phyloP scores from a whole-genome alignment of 1,140 invertebrate genomes.

The Nautilus pompilius region DNA sequence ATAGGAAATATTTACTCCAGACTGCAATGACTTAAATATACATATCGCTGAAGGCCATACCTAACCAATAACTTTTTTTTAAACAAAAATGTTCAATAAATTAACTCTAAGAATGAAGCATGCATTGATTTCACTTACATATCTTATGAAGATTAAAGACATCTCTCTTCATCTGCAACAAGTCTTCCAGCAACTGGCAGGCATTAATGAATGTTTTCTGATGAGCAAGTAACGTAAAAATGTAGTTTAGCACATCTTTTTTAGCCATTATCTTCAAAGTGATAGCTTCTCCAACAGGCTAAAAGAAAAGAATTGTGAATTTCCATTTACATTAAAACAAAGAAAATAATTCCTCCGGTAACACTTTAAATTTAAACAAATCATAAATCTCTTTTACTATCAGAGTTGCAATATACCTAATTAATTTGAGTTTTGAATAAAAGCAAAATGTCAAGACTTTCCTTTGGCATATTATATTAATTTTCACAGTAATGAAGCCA shows the following conservation, averaged over 20 bases:
- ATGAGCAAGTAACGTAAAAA: slow-evolving; percentile 46
- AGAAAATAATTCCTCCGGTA: background rate
- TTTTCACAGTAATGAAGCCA: too few relatives aligned
- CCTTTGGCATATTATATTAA: too few relatives aligned
- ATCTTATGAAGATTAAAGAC: slow-evolving; percentile 48
- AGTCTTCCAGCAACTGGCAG: slow-evolving; percentile 52
- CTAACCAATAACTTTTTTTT: too few relatives aligned
- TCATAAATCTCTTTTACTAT: too few relatives aligned
- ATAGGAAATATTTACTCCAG: too few relatives aligned
- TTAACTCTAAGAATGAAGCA: too few relatives aligned
- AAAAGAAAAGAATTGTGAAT: slow-evolving; percentile 13
- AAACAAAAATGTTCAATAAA: background rate
- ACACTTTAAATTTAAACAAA: background rate
- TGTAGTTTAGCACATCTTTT: slow-evolving; percentile 49
- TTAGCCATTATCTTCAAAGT: slow-evolving; percentile 32
- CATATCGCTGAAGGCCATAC: too few relatives aligned
- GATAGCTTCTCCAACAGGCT: slow-evolving; percentile 42
- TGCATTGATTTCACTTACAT: slow-evolving; percentile 26
- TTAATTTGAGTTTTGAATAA: too few relatives aligned
- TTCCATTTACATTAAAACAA: slow-evolving; percentile 7
- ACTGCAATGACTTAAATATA: too few relatives aligned
- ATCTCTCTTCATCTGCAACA: slow-evolving; percentile 39
- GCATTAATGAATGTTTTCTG: slow-evolving; percentile 49
- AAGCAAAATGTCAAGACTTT: too few relatives aligned
- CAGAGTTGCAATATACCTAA: too few relatives aligned